Conservation (phyloP, 2,888 invertebrate genomes). For the Drosophila sordidula region DNA sequence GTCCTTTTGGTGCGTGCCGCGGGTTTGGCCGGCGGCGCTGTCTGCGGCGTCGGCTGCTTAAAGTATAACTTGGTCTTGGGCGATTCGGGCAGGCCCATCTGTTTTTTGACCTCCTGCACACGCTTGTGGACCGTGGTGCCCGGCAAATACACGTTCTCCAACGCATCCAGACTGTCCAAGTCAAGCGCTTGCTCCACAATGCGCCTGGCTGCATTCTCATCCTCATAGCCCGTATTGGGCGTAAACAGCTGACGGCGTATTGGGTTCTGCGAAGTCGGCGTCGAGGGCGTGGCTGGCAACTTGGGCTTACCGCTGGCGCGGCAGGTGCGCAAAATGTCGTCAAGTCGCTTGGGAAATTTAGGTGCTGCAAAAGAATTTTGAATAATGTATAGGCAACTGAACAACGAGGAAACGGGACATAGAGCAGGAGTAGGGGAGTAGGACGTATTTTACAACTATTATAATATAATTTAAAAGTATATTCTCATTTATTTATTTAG, state of each 20-base stretch:
- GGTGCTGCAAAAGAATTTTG: conserved; percentile 53
- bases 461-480: too few species aligned
- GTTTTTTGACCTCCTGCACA: conserved; percentile 46
- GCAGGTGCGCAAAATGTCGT: conserved; percentile 77
- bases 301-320: conserved; percentile 71
- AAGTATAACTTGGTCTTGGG: conserved; percentile 32
- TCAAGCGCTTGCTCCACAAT: conserved; percentile 60
- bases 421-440: too few species aligned
- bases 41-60: conserved; percentile 20
- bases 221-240: conserved; percentile 76
- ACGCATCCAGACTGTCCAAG: conserved; percentile 34
- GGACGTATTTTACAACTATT: too few species aligned
- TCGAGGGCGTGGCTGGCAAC: conserved; percentile 65
- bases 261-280: conserved; percentile 19
- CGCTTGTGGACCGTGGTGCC: conserved; percentile 59
- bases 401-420: too few species aligned
- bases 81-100: conserved; percentile 37
- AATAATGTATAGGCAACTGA: too few species aligned
- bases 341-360: conserved; percentile 61
- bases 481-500: too few species aligned
- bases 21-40: not conserved
- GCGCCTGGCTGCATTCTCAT: conserved; percentile 39
- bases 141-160: conserved; percentile 53
- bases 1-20: conserved; percentile 3
- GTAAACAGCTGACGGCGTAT: conserved; percentile 82